Evolutionary conservation across 2,113 vertebrate genomes (phyloP), one percentile per base, ranked within the genome.

Genomic region (Aptenodytes patagonicus): DNA sequence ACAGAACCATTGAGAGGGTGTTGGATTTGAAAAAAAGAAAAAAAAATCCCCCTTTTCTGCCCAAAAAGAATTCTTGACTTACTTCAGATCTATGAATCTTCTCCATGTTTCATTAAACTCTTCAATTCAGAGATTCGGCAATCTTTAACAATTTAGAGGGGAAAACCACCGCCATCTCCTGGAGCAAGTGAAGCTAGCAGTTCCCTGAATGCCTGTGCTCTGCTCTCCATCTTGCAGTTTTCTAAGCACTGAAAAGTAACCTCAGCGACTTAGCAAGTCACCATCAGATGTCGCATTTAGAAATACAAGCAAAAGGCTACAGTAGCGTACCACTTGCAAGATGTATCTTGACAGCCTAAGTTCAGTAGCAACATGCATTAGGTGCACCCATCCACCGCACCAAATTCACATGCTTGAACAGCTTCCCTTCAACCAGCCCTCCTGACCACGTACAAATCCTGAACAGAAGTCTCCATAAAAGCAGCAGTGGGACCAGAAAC

Each of bases 141-240:
- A 38, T 12, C 19, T 79, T 17, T 24, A 69, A 25, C 28, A 22
- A 51, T n/a, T 75, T 46, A 87, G n/a, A 72, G 52, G 61, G 34
- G 40, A 47, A 92, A 79, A 72, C 71, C n/a, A 84, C 54, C 91
- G 96, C 91, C 96, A 95, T 61, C 95, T 89, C 31, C 76, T 82
- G 96, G 83, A 91, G 11, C 44, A 87, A 49, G 25, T 16, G 6
- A 70, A 97, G 34, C 19, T 61, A 36, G 55, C 51, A 71, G 22
- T 8, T 76, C 57, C 52, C 44, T 29, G 20, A 36, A 61, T 9
- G 38, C 16, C 24, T 58, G 29, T 6, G 4, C 20, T 90, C 52
- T 46, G 25, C 24, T 78, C 70, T 57, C 52, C 18, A 38, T 81
- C 60, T 78, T 84, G 29, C 36, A 32, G 51, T 12, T 73, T 89